phyloP scores from a whole-genome alignment of 1,140 invertebrate species.

The Tachypleus tridentatus region DNA sequence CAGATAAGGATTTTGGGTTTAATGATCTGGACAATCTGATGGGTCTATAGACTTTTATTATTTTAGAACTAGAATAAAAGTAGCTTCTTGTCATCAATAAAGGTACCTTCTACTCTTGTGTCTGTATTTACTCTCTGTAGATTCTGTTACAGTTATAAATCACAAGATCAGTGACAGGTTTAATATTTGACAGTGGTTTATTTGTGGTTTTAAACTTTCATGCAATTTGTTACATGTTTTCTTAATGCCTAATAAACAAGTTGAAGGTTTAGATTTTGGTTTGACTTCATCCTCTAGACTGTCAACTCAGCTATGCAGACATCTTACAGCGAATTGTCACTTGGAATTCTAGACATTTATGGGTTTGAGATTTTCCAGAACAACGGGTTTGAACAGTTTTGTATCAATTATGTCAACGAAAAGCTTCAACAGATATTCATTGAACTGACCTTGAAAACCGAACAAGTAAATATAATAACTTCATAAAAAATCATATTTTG shows the following conservation, averaged over 20 bases:
- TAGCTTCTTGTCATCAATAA: neutral
- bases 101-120: no score
- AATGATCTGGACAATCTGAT: no score
- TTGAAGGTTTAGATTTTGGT: slow-evolving; percentile 30
- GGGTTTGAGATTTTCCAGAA: slow-evolving; percentile 97
- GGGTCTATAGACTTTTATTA: no score
- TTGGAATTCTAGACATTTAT: slow-evolving; percentile 95
- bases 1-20: no score
- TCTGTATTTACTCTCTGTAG: no score
- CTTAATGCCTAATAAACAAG: slow-evolving; percentile 34
- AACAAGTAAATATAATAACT: slow-evolving; percentile 50
- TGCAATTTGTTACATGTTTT: slow-evolving; percentile 37
- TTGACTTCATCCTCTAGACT: slow-evolving; percentile 7
- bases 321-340: slow-evolving; percentile 33
- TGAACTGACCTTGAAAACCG: slow-evolving; percentile 83
- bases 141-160: neutral
- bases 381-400: slow-evolving; percentile 81
- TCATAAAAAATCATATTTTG: no score
- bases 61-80: no score
- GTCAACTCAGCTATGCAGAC: slow-evolving; percentile 20
- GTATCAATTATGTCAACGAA: slow-evolving; percentile 57
- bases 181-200: neutral
- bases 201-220: slow-evolving; percentile 23
- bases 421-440: slow-evolving; percentile 90
- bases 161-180: neutral